phyloP scores from a whole-genome alignment of 2,797 vertebrate species.

The Manis javanica region DNA sequence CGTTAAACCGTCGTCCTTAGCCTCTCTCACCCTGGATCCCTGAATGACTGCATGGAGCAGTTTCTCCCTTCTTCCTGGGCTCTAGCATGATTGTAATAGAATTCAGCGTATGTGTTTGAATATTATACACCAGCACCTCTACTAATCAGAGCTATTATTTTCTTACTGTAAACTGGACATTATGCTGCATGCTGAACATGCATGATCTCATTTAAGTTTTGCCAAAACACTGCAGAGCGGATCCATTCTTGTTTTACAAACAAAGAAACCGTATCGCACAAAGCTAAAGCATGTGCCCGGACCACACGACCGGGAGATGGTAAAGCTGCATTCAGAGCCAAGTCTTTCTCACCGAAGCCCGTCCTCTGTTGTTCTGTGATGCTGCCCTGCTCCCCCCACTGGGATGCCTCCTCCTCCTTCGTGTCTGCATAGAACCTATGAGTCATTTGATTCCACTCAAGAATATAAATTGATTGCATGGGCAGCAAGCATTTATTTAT shows the following conservation, averaged over 20 bases:
- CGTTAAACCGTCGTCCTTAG: not conserved
- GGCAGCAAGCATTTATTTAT: not conserved
- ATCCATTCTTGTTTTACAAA: not conserved
- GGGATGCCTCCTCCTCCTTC: too few species aligned
- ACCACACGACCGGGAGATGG: not conserved
- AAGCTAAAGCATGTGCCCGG: not conserved
- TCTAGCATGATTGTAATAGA: not conserved
- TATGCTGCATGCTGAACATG: not conserved
- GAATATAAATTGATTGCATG: not conserved
- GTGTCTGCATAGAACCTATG: not conserved
- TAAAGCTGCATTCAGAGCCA: accelerated
- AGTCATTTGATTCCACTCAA: not conserved
- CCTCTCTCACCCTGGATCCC: not conserved
- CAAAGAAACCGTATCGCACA: not conserved
- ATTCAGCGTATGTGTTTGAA: not conserved
- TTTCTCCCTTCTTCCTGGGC: not conserved
- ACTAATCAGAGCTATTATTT: not conserved
- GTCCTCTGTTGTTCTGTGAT: too few species aligned
- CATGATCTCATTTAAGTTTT: not conserved
- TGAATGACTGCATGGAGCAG: accelerated
- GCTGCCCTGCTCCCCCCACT: accelerated
- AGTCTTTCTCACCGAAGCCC: not conserved
- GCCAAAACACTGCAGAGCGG: not conserved
- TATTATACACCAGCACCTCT: accelerated
- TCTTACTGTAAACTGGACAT: not conserved